Evolutionary conservation across 2,888 invertebrate species (phyloP).

Genomic region (Chirona hameri): DNA sequence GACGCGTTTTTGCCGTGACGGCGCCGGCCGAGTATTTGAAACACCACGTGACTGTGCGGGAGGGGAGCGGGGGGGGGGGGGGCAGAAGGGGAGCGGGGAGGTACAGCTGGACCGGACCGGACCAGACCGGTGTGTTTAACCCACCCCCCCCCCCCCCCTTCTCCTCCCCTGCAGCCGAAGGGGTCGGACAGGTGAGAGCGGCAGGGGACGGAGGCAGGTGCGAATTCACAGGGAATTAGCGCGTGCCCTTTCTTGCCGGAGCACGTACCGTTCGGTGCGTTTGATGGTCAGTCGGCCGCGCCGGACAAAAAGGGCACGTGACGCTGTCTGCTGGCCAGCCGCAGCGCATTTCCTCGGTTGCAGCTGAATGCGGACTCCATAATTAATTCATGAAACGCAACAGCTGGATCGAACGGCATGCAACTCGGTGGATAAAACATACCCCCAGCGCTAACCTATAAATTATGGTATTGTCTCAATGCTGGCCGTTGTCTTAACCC

Average conservation of each 20-base stretch:
- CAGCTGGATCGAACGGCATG: too few species aligned
- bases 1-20: background rate
- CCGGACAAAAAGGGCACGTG: background rate
- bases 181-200: background rate
- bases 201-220: background rate
- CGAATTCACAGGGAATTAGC: background rate
- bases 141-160: background rate
- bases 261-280: background rate
- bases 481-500: too few species aligned
- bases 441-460: too few species aligned
- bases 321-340: background rate
- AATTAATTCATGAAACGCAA: background rate
- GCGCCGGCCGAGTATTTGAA: background rate
- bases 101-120: background rate
- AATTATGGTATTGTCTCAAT: too few species aligned
- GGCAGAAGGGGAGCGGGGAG: background rate
- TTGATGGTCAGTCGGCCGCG: background rate
- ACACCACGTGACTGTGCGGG: background rate
- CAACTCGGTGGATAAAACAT: too few species aligned
- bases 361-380: background rate
- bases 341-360: background rate
- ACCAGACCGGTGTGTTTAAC: background rate
- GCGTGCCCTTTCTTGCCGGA: background rate
- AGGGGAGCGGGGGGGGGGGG: too few species aligned
- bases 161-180: background rate